Conservation (phyloP, 2,888 invertebrate genomes). For the Drosophila recens region DNA sequence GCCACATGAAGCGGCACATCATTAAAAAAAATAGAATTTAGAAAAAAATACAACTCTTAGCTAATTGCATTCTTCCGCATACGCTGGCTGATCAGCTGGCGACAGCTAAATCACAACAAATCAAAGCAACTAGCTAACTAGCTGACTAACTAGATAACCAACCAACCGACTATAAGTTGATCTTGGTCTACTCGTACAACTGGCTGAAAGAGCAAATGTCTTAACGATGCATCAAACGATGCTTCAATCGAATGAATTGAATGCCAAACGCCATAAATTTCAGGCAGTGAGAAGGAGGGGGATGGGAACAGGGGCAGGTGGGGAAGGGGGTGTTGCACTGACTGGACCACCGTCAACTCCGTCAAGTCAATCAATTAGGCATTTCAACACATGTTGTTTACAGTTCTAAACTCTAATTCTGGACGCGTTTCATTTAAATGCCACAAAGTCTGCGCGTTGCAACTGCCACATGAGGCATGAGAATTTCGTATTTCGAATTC, state of each 20-base stretch:
- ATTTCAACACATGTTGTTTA: constrained; percentile 81
- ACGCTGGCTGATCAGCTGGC: constrained; percentile 29
- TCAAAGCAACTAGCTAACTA: constrained; percentile 42
- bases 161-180: background rate
- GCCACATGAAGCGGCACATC: constrained; percentile 41
- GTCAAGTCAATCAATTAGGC: constrained; percentile 79
- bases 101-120: constrained; percentile 41
- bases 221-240: constrained; percentile 52
- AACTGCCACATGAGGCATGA: constrained; percentile 6
- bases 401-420: constrained; percentile 60
- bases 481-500: background rate
- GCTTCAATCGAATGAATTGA: constrained; percentile 46
- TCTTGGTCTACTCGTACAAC: background rate
- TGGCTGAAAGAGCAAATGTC: constrained; percentile 19
- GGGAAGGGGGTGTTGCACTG: background rate
- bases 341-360: constrained; percentile 48
- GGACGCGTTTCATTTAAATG: constrained; percentile 68
- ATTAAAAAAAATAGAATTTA: constrained; percentile 47
- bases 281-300: background rate
- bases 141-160: constrained; percentile 32
- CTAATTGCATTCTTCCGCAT: constrained; percentile 78
- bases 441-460: constrained; percentile 58
- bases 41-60: constrained; percentile 10
- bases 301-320: background rate
- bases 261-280: constrained; percentile 76